These are phyloP conservation scores for Umimayanthus kanabou DNA, from an alignment of 92 coral and sea anemone species.

Conservation along the genomic window DNA sequence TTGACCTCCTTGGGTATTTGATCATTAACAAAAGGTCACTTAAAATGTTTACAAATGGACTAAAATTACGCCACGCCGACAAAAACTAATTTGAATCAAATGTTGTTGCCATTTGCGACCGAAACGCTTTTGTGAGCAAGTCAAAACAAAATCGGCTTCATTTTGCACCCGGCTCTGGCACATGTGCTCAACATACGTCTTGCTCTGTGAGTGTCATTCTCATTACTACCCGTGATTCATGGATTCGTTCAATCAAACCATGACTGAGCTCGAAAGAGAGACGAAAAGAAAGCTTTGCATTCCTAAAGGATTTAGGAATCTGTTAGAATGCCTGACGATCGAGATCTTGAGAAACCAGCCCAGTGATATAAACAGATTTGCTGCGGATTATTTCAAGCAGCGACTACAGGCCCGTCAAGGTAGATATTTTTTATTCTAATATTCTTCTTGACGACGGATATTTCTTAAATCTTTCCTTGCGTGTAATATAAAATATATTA, in stretches of 20 bases:
- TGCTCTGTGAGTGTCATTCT: not conserved
- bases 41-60: conserved; percentile 24
- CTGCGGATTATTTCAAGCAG: conserved; percentile 82
- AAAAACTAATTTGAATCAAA: not conserved
- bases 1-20: not conserved
- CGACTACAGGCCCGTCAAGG: conserved; percentile 81
- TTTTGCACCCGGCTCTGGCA: not conserved
- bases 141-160: conserved; percentile 12
- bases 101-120: conserved; percentile 33
- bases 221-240: not conserved
- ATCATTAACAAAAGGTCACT: conserved; percentile 22
- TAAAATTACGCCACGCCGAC: conserved; percentile 3
- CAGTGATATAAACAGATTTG: conserved; percentile 75
- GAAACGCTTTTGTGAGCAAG: conserved; percentile 15
- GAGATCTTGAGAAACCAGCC: conserved; percentile 91
- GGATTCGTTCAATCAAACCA: not conserved
- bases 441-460: not conserved
- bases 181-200: not conserved
- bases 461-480: not conserved
- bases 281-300: conserved; percentile 57
- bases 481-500: not conserved
- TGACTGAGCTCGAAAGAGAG: not conserved
- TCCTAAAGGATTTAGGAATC: conserved; percentile 88
- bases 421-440: conserved; percentile 14
- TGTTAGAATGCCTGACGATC: conserved; percentile 82